phyloP scores from a whole-genome alignment of 2,888 invertebrate genomes.

The Folsomia candida region DNA sequence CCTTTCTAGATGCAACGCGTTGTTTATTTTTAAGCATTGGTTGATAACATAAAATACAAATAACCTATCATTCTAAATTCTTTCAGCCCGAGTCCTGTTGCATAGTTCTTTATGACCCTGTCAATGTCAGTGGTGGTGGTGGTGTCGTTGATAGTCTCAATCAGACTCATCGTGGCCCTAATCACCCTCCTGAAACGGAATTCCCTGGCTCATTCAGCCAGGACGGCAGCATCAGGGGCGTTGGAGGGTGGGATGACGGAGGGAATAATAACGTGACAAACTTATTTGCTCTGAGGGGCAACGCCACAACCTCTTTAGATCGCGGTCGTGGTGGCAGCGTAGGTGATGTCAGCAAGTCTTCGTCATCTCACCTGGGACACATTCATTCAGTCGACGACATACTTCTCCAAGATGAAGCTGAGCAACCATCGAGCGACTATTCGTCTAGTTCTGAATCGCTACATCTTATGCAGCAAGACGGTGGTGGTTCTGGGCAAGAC shows the following conservation, averaged over 20 bases:
- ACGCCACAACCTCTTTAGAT: not conserved
- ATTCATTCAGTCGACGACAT: conserved; percentile 13
- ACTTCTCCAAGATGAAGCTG: too few relatives aligned
- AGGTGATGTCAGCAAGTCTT: not conserved
- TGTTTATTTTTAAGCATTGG: too few relatives aligned
- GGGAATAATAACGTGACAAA: not conserved
- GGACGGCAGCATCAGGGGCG: conserved; percentile 10
- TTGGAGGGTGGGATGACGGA: conserved; percentile 1
- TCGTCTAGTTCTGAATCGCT: too few relatives aligned
- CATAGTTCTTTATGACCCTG: conserved; percentile 40
- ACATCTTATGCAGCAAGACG: not conserved
- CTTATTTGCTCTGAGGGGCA: not conserved
- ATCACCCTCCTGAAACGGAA: conserved; percentile 33
- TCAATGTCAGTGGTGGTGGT: conserved; percentile 36
- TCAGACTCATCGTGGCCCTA: conserved; percentile 36
- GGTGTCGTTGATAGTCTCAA: conserved; percentile 36
- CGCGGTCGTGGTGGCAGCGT: not conserved
- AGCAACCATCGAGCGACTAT: not conserved
- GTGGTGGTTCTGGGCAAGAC: not conserved
- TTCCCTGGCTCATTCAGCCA: conserved; percentile 21
- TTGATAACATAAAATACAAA: too few relatives aligned
- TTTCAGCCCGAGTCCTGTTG: conserved; percentile 48
- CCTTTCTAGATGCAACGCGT: too few relatives aligned
- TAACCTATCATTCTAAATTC: too few relatives aligned
- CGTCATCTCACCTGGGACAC: not conserved